phyloP scores from a whole-genome alignment of 53 echinoderm and acorn worm genomes.

The Zoroaster sp. region DNA sequence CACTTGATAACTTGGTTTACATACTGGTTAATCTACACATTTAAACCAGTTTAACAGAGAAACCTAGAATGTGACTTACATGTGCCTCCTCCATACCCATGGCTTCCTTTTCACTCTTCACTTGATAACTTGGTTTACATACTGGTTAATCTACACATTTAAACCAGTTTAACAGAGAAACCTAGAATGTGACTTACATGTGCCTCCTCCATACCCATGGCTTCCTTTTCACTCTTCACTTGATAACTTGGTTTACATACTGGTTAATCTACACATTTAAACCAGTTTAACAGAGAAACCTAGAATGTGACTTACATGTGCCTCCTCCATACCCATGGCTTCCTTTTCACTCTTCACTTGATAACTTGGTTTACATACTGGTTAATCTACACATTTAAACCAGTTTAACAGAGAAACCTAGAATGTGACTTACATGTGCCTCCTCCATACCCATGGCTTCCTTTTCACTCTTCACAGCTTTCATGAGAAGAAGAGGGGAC shows the following conservation, averaged over 20 bases:
- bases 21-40: too few species aligned
- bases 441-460: slow-evolving; percentile 67
- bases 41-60: too few species aligned
- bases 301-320: not conserved
- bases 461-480: slow-evolving; percentile 75
- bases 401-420: not conserved
- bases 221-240: too few species aligned
- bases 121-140: too few species aligned
- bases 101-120: too few species aligned
- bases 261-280: not conserved
- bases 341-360: not conserved
- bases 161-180: not conserved
- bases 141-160: not conserved
- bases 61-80: too few species aligned
- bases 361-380: not conserved
- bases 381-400: not conserved
- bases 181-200: not conserved
- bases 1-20: too few species aligned
- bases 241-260: not conserved
- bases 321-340: not conserved
- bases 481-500: slow-evolving; percentile 91
- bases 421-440: slow-evolving; percentile 67
- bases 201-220: too few species aligned
- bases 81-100: too few species aligned
- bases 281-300: not conserved